Evolutionary conservation across 2,797 vertebrate genomes (phyloP).

Genomic region (Fratercula arctica): DNA sequence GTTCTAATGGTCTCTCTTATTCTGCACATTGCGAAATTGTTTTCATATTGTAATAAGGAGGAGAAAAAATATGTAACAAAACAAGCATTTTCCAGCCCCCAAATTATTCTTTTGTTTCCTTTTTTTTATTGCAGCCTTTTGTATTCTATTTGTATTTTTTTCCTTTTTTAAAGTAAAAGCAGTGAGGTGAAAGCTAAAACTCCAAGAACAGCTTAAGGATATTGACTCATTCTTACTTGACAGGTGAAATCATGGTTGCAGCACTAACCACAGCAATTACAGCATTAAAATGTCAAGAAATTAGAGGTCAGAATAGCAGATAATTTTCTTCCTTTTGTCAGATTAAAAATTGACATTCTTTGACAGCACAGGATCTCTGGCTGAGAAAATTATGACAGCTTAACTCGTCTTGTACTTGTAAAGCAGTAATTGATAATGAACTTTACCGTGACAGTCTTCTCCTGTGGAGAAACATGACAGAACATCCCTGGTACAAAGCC

Average conservation of each 20-base stretch:
- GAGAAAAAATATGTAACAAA: background rate
- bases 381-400: conserved; percentile 88
- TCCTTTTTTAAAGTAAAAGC: conserved; percentile 48
- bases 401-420: conserved; percentile 88
- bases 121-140: background rate
- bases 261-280: conserved; percentile 90
- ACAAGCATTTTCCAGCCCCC: background rate
- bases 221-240: conserved; percentile 89
- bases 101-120: background rate
- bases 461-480: conserved; percentile 92
- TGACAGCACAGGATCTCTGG: conserved; percentile 82
- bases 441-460: conserved; percentile 88
- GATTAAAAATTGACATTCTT: conserved; percentile 85
- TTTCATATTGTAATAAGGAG: background rate
- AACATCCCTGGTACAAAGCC: conserved; percentile 83
- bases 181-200: conserved; percentile 74
- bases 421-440: conserved; percentile 86
- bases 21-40: background rate
- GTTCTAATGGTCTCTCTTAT: background rate
- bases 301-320: conserved; percentile 90
- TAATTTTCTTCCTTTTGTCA: conserved; percentile 86
- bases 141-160: background rate
- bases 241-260: conserved; percentile 85
- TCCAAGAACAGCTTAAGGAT: conserved; percentile 80
- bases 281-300: conserved; percentile 93